Conservation (phyloP, 92 coral and sea anemone species). For the Palythoa heliodiscus region DNA sequence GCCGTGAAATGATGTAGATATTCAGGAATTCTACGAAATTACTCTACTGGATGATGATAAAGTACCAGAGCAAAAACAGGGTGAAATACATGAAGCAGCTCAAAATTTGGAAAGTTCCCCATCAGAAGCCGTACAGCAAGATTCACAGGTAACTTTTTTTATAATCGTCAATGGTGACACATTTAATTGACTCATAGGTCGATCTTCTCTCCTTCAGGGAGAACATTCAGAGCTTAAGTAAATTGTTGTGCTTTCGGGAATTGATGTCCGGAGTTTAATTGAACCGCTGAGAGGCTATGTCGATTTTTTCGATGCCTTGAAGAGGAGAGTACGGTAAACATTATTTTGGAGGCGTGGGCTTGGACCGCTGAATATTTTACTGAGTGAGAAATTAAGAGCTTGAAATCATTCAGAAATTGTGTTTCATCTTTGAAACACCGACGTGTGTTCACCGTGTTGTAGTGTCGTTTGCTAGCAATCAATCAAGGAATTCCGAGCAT, state of each 20-base stretch:
- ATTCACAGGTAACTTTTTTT: constrained; percentile 17
- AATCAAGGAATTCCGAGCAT: constrained; percentile 31
- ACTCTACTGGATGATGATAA: constrained; percentile 87
- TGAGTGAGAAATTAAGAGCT: background rate
- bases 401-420: background rate
- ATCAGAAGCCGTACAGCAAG: constrained; percentile 24
- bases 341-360: constrained; percentile 20
- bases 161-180: background rate
- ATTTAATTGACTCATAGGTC: background rate
- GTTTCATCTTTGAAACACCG: background rate
- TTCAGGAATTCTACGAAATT: constrained; percentile 96
- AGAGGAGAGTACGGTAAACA: background rate
- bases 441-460: background rate
- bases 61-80: constrained; percentile 81
- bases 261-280: constrained; percentile 2
- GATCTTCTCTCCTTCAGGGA: background rate
- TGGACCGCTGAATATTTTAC: background rate
- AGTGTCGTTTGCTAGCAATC: background rate
- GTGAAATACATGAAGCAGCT: constrained; percentile 83
- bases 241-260: background rate
- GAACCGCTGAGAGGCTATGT: background rate
- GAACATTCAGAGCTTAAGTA: background rate
- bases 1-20: constrained; percentile 58
- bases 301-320: background rate
- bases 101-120: constrained; percentile 77